Base-by-base conservation (phyloP, 2,888 invertebrate genomes). In the Mechanitis mazaeus region DNA sequence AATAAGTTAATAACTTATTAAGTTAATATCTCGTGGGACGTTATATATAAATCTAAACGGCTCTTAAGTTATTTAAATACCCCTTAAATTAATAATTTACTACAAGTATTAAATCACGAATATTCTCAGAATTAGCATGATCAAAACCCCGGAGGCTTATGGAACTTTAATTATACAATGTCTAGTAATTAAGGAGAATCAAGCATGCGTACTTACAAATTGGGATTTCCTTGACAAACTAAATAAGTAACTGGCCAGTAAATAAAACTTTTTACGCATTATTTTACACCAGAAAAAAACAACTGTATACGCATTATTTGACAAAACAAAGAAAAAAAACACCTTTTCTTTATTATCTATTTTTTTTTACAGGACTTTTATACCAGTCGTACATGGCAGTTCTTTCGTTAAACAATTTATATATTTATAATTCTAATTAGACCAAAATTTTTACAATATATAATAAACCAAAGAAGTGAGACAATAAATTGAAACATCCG, bases 181-280 rank as follows among this genome's bases (percentile, higher is more conserved):
- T 47, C n/a, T n/a, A 47, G 47, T n/a, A 50, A 50, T 50, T 50
- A 50, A 28, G 31, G 28, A 50, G 31, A 50, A 31, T 50, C 50
- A 9, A 31, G 50, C 50, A 50, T 31, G 47, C 47, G 50, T 50
- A 50, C 50, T 50, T 31, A 50, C 50, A 50, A 31, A 35, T 35
- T 7, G 31, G 50, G 50, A 50, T 50, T 9, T 50, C 50, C 50
- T 50, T 11, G 28, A 2, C 50, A 50, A 31, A 50, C 50, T 31
- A 31, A 50, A 50, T 31, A 50, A 50, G 31, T 47, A 28, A 47
- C 47, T 47, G 7, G 28, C 31, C 47, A 31, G 47, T 50, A 50
- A 50, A 50, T 50, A 50, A 50, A 31, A 50, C 31, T 31, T 50
- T 50, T 28, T 20, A 6, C 20, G 47, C n/a, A 47, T 2, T 3